phyloP scores from a whole-genome alignment of 2,113 vertebrate genomes.

The Pterophyllum scalare region DNA sequence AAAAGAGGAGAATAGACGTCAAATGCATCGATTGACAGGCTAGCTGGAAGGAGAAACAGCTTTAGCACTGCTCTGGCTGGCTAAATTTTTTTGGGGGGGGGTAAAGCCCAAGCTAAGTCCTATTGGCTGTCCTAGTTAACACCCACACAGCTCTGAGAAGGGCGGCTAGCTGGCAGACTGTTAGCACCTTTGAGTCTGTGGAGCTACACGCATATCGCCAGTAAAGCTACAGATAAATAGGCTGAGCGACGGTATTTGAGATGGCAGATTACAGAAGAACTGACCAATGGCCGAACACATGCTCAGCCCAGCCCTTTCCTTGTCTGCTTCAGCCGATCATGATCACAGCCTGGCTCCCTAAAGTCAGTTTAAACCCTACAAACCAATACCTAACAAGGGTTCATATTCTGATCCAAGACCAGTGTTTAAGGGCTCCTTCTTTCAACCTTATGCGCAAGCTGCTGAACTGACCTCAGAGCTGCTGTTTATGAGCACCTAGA shows the following conservation, averaged over 20 bases:
- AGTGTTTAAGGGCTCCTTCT: constrained; percentile 45
- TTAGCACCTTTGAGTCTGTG: constrained; percentile 57
- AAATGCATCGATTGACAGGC: constrained; percentile 61
- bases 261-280: constrained; percentile 31
- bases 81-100: neutral
- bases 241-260: constrained; percentile 41
- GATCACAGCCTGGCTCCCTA: constrained; percentile 5
- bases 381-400: constrained; percentile 15
- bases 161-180: constrained; percentile 31
- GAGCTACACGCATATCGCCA: constrained; percentile 9
- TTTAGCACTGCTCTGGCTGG: constrained; percentile 44
- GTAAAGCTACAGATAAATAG: constrained; percentile 36
- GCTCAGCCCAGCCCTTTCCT: neutral
- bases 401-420: constrained; percentile 47
- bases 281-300: neutral
- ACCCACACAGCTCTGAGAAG: constrained; percentile 47
- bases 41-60: constrained; percentile 27
- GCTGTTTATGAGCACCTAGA: constrained; percentile 52
- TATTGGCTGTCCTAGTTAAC: constrained; percentile 54
- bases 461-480: constrained; percentile 60
- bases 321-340: constrained; percentile 11
- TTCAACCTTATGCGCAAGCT: constrained; percentile 35
- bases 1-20: constrained; percentile 41
- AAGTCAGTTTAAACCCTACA: constrained; percentile 32
- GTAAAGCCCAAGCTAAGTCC: constrained; percentile 57